These are phyloP conservation scores for Parasteatoda lunata DNA, from an alignment of 2,888 invertebrate species.

Conservation along the genomic window DNA sequence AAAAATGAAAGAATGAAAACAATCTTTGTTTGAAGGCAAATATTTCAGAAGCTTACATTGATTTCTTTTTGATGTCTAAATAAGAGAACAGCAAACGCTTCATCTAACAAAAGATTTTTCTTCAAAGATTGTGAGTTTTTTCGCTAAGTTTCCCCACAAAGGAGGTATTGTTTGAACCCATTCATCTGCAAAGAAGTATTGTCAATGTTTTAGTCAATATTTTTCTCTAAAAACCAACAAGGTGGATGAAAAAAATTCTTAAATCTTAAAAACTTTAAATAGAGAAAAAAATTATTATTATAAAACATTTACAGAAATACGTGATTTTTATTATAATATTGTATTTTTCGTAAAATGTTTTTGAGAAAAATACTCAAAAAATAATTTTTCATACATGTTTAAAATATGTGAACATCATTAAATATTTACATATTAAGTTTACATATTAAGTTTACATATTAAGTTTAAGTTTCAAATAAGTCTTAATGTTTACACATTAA, in stretches of 20 bases:
- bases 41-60: not conserved
- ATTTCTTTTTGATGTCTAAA: not conserved
- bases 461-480: no score
- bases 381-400: no score
- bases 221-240: not conserved
- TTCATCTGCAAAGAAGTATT: not conserved
- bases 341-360: no score
- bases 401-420: no score
- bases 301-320: not conserved
- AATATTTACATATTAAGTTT: no score
- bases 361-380: no score
- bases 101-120: not conserved
- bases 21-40: not conserved
- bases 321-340: no score
- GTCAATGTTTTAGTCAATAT: conserved; percentile 5
- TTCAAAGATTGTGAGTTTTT: not conserved
- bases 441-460: no score
- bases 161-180: not conserved
- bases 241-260: not conserved
- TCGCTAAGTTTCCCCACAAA: not conserved
- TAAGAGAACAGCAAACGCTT: not conserved
- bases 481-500: no score
- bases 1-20: not conserved
- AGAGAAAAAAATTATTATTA: not conserved
- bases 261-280: not conserved